Evolutionary conservation across 2,113 vertebrate genomes (phyloP), one percentile per base, ranked within the genome.

Genomic region (Phalacrocorax carbo): DNA sequence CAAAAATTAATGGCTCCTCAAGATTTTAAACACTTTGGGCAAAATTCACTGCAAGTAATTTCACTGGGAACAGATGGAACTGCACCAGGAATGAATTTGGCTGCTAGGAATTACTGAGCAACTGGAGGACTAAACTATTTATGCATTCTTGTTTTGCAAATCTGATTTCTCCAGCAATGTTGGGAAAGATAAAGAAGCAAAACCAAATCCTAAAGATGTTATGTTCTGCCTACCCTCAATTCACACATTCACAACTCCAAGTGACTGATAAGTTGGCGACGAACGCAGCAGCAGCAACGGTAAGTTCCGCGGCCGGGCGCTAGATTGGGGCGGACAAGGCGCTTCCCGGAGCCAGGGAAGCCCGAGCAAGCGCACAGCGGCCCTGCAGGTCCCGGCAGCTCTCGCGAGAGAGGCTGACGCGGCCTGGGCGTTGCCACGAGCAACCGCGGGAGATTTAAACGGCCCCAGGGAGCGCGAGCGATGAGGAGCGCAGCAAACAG

Each of bases 21-120:
- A 78, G 72, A 12, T 95, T 94, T 96, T 87, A 84, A 95, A 72
- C 57, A 87, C 79, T 96, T 66, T 87, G 70, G 93, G 71, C 83
- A 95, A 97, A 95, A 93, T 82, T 88, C 89, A 77, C 17, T 1
- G 0, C 32, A 10, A 0, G 2, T 61, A 27, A 82, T 89, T 90
- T 85, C 54, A 32, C 1, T 64, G 46, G 57, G 81, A 96, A 69
- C 78, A 94, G 84, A 93, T 85, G 94, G 94, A 87, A 29, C 55
- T 82, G 58, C 86, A 72, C 86, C 49, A 76, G 54, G 58, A 93
- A 73, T 30, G 40, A 58, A 71, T 51, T 15, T 85, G 96, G 62
- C 66, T 94, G 36, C 17, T 32, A 15, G 44, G 36, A 96, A 54
- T 76, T 61, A 46, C 73, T 18, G 72, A 61, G 57, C 1, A 0